Base-by-base conservation (phyloP, 1,140 invertebrate species). In the Magallana ariakensis region DNA sequence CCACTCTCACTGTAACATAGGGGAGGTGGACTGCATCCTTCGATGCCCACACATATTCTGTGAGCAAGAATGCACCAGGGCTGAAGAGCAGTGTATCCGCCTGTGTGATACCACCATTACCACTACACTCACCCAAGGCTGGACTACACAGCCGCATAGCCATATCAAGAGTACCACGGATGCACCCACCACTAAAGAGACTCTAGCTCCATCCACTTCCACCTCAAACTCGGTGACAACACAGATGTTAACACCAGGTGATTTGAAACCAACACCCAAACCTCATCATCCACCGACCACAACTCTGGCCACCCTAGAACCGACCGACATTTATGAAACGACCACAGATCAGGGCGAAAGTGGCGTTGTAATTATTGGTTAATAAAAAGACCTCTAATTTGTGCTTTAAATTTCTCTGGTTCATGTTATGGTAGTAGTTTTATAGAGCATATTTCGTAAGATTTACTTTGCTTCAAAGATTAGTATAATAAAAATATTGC, bases 1-100 rank as follows among this genome's bases (percentile, higher is more conserved):
- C 19, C 66, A 70, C 66, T 70, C 66, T 13, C 66, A 70, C 0
- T 70, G 66, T 13, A 70, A 70, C 66, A 70, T 70, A 70, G 66
- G 66, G 5, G 66, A 70, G 19, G 66, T 70, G 19, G 22, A 26
- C 66, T 70, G 66, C 13, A 19, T 70, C 13, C 66, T 70, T 4
- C 8, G 33, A 26, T 70, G 66, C 13, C 66, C 66, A 70, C 1
- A 26, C 33, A 22, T 70, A 19, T 13, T 70, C 0, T 70, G 66
- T 26, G 66, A 70, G 22, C 66, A 70, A 13, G 66, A 70, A 8
- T 70, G 66, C 22, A 70, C 66, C 8, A 70, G 66, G 66, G 66
- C 66, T 13, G 66, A 70, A 70, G 9, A 11, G 11, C 8, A 26
- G 22, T 70, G 66, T 10, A 26, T 70, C 6, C n/a, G 33, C 8